Conservation (phyloP, 2,888 invertebrate genomes). For the Pristionchus mayeri region DNA sequence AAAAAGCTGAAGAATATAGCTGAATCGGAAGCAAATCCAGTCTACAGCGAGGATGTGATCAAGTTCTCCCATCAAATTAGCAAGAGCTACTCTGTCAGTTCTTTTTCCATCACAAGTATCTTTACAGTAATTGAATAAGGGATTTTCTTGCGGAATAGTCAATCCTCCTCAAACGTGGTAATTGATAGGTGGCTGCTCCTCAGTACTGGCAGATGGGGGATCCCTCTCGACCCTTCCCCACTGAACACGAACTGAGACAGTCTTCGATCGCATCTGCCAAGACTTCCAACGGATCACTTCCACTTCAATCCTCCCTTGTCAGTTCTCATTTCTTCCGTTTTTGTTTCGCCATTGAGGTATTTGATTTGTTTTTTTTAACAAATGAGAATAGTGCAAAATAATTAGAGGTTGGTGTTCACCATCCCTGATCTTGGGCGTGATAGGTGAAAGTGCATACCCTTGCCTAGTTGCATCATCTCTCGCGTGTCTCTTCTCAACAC, state of each 20-base stretch:
- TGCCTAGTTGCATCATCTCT: conserved; percentile 25
- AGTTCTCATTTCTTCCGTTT: not conserved
- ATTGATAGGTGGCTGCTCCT: conserved; percentile 55
- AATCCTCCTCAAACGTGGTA: not conserved
- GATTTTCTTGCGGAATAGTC: not conserved
- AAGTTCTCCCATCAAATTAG: conserved; percentile 71
- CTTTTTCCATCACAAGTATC: not conserved
- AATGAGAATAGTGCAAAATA: too few species aligned
- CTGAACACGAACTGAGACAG: conserved; percentile 69
- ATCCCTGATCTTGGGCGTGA: not conserved
- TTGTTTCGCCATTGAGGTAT: not conserved
- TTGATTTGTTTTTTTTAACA: not conserved
- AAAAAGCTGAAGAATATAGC: conserved; percentile 64
- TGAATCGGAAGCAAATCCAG: conserved; percentile 61
- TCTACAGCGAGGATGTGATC: conserved; percentile 70
- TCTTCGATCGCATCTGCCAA: conserved; percentile 23
- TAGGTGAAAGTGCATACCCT: conserved; percentile 16
- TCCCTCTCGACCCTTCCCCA: conserved; percentile 72
- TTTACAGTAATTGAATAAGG: too few species aligned
- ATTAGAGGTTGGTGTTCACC: not conserved
- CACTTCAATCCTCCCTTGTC: not conserved
- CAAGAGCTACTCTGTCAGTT: conserved; percentile 67
- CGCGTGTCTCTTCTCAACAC: not conserved
- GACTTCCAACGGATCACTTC: not conserved
- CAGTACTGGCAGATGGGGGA: conserved; percentile 67